Evolutionary conservation across 2,888 invertebrate genomes (phyloP).

Genomic region (Cordilura impudica): DNA sequence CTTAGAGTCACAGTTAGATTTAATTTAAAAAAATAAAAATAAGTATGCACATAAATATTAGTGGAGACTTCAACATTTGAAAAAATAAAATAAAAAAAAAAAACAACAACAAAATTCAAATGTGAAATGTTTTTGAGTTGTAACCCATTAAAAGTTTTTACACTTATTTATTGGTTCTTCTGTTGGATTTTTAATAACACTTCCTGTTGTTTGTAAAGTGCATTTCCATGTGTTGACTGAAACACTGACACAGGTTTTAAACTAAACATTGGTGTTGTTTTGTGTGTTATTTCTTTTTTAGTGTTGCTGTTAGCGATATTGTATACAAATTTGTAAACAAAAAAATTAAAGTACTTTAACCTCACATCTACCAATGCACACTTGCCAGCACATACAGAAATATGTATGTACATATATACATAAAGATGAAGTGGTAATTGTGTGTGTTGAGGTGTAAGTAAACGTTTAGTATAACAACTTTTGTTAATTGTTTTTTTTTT

Average conservation of each 20-base stretch:
- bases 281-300: neutral
- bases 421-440: neutral
- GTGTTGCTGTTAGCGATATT: slow-evolving; percentile 30
- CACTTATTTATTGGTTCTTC: neutral
- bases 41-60: too few relatives aligned
- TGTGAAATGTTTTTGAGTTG: neutral
- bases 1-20: too few relatives aligned
- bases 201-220: slow-evolving; percentile 42
- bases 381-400: neutral
- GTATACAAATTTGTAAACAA: slow-evolving; percentile 4
- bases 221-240: slow-evolving; percentile 20
- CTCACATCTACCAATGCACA: slow-evolving; percentile 30
- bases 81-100: neutral
- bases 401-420: neutral
- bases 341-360: slow-evolving; percentile 46
- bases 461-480: neutral
- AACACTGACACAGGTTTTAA: slow-evolving; percentile 22
- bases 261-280: slow-evolving; percentile 19
- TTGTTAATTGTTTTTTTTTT: neutral
- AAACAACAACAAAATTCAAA: neutral
- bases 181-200: slow-evolving; percentile 23
- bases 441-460: neutral
- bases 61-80: too few relatives aligned
- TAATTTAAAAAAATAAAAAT: too few relatives aligned
- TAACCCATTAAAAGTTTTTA: neutral